Evolutionary conservation across 2,113 vertebrate species (phyloP), one percentile per base, ranked within the genome.

Genomic region (Oostethus manadensis): DNA sequence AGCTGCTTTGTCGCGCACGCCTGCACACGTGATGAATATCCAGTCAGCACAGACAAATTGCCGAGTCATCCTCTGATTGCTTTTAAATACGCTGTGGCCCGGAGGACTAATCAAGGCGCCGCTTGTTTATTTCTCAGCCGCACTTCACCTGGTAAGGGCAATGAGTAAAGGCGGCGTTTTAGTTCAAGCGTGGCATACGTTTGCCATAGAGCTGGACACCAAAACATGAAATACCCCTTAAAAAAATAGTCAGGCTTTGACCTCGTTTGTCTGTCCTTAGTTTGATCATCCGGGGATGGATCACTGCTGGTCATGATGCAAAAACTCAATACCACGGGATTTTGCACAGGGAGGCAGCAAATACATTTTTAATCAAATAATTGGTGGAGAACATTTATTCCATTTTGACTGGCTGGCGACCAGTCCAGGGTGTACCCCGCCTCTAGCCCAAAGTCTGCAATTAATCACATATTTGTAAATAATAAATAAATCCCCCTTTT

Each of bases 11-110:
- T 17, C 7, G 22, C 18, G 10, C 51, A 13, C 51, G 9, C 17
- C 51, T 35, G 51, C 51, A 38, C 51, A 54, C 51, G n/a, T 84
- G 82, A 88, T 87, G 77, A 82, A 87, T 87, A 84, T 83, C 80
- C 85, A 87, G 86, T 90, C 87, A 84, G 82, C 76, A 66, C 77
- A 81, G 76, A 82, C 82, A 84, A 84, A 88, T 88, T 88, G 87
- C 88, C 82, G 87, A 90, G 85, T 90, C 86, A 88, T 86, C 82
- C 76, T 81, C 66, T 60, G 76, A 73, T 76, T 77, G 79, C 77
- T 79, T 86, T 87, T 77, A 83, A 88, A 85, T 80, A 84, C 78
- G 79, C 80, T 26, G 62, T 50, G 82, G 70, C 79, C 70, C 54
- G 1, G 48, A 60, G 75, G 78, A 79, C 74, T 85, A 83, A 88